A percentile compares a stretch with the other conserved stretches of the same genome.
phyloP scores from a whole-genome alignment of 2,113 vertebrate species.

The Oriolus oriolus region DNA sequence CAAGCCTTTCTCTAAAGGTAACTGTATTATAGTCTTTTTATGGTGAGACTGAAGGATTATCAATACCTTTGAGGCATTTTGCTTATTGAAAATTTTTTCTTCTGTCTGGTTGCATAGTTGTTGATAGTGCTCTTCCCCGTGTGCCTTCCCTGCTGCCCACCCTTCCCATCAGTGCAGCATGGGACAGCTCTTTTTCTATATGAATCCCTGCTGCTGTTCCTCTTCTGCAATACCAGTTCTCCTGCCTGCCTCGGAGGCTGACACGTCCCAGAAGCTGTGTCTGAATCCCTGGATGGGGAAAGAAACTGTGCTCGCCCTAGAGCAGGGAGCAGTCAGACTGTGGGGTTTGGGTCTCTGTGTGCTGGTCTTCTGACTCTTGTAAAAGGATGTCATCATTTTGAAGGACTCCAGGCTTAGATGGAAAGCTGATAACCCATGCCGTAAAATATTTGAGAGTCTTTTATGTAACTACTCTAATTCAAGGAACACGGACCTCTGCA shows the following conservation, averaged over 20 bases:
- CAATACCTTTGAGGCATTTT: neutral
- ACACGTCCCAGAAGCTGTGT: neutral
- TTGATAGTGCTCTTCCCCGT: neutral
- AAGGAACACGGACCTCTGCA: neutral
- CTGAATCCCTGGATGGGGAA: neutral
- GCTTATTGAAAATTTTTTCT: neutral
- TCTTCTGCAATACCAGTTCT: neutral
- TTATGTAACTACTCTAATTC: neutral
- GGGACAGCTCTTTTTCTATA: neutral
- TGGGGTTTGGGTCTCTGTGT: neutral
- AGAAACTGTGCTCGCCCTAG: neutral
- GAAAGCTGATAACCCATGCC: neutral
- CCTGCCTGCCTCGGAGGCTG: neutral
- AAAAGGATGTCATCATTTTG: neutral
- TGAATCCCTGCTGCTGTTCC: neutral
- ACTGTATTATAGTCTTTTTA: neutral
- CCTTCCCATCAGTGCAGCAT: neutral
- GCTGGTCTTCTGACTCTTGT: neutral
- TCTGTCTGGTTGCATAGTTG: neutral
- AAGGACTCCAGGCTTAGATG: neutral
- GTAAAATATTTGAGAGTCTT: neutral
- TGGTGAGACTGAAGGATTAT: neutral
- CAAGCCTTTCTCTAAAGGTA: neutral
- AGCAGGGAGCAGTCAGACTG: neutral
- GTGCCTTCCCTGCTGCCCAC: neutral